Base-by-base conservation (phyloP, 2,797 vertebrate species). In the Pseudochirops corinnae region DNA sequence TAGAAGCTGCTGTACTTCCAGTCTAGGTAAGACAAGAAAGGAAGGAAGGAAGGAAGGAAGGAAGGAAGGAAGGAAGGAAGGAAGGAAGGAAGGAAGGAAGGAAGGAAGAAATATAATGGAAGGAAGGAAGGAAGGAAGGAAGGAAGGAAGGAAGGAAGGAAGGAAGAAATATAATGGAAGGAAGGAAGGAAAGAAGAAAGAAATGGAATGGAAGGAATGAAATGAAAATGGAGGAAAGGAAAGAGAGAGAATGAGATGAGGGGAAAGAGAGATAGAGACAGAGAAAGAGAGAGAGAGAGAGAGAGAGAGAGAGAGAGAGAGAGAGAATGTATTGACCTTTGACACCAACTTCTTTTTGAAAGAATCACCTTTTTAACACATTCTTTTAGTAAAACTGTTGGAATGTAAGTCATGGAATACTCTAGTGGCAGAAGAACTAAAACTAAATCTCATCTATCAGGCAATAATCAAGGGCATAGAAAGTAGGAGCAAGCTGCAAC, bases 141-240 rank as follows among this genome's bases (percentile, higher is more conserved):
- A 2, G 82, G 13, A n/a, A 1, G 16, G 5, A 7, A 0, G 46
- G 3, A 31, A 28, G 18, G 18, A 13, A 5, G 33, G 13, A 16
- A 12, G 18, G 13, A 82, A 3, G 57, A 5, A 26, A 52, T 52
- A 4, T 0, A 90, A 90, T 4, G 24, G 24, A 52, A 26, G n/a
- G 26, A 12, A 26, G 39, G 39, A 50, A 26, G n/a, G 26, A 12
- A 26, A 21, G 39, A 50, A 9, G 18, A 1, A 28, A 26, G 50
- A 24, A 52, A 12, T 24, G 46, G 46, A 4, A 13, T 6, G 82
- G 13, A n/a, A 1, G 16, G 5, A 7, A 0, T 4, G 74, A 3
- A 87, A 50, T 14, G n/a, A n/a, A 50, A 46, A 18, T 0, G 0
- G 4, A 87, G 39, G 7, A 18, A 50, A 11, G 0, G 82, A 46